Base-by-base conservation (phyloP, 2,888 invertebrate species). In the Dichetophora obliterata region DNA sequence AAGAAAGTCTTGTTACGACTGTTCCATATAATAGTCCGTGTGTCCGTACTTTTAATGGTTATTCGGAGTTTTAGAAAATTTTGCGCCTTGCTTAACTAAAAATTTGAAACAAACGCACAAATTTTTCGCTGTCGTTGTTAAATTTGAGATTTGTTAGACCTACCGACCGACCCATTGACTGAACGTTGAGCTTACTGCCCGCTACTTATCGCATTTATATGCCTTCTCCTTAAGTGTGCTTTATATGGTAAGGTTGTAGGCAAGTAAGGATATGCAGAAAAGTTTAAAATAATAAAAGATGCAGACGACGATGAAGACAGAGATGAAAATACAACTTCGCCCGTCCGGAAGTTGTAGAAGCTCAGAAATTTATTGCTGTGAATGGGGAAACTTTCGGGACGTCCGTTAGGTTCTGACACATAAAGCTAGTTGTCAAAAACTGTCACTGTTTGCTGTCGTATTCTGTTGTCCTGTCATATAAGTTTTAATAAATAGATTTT, bases 81-180 rank as follows among this genome's bases (percentile, higher is more conserved):
- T 43, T 43, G 14, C 43, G 43, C 43, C 43, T 43, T 43, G 24
- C 27, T 59, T 24, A 5, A 27, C 4, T 8, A 27, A 52, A 31
- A 54, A 69, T 61, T 74, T 74, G 52, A 75, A 66, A 75, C 75
- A 74, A 78, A 78, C 74, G 73, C 75, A 54, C 77, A 73, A 78
- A 74, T 68, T 78, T 65, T 50, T 69, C 69, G 69, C 5, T 61
- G 68, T 63, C 43, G 69, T 68, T 66, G n/a, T 68, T 43, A 43
- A 43, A 43, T 43, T 43, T 43, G 43, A 14, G 11, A 43, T 43
- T 43, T 14, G 43, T 3, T 14, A 43, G 14, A 11, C 6, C 8
- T 37, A 37, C 37, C 11, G 14, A 43, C 11, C 43, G 11, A 11
- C 43, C 43, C 11, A 43, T 14, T 14, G 43, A 11, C 43, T 11